phyloP scores from a whole-genome alignment of 2,888 invertebrate species.

The Stenodema calcarata region DNA sequence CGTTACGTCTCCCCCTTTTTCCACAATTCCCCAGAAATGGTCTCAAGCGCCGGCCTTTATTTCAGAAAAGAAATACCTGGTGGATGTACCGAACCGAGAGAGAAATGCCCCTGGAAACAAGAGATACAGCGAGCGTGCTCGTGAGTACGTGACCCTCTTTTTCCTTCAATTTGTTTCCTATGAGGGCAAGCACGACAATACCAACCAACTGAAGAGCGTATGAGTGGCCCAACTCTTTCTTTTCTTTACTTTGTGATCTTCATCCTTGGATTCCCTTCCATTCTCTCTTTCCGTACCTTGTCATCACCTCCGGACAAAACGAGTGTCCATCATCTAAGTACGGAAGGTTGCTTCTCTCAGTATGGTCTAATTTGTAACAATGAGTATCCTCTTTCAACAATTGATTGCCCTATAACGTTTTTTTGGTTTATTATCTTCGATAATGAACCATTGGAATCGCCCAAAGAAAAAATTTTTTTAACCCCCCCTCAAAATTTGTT shows the following conservation, averaged over 20 bases:
- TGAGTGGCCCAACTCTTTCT: background rate
- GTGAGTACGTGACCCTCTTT: conserved; percentile 15
- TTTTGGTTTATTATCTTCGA: too few relatives aligned
- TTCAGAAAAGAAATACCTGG: conserved; percentile 13
- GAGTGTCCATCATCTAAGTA: too few relatives aligned
- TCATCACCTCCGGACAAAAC: too few relatives aligned
- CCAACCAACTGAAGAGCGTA: background rate
- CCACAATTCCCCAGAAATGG: background rate
- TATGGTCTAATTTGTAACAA: too few relatives aligned
- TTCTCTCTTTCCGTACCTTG: background rate
- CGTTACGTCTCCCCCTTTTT: background rate
- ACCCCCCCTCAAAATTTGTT: too few relatives aligned
- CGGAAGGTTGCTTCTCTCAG: too few relatives aligned
- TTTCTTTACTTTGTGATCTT: background rate
- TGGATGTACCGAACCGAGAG: background rate
- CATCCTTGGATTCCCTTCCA: background rate
- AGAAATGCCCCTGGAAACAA: background rate
- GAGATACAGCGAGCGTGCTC: conserved; percentile 19
- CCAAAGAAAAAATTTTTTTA: too few relatives aligned
- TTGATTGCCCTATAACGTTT: too few relatives aligned
- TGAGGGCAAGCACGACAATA: background rate
- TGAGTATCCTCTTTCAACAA: too few relatives aligned
- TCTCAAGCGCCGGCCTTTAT: background rate
- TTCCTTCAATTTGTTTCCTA: conserved; percentile 22
- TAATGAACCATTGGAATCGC: too few relatives aligned